Evolutionary conservation across 2,888 invertebrate genomes (phyloP).

Genomic region (Catocala nupta): DNA sequence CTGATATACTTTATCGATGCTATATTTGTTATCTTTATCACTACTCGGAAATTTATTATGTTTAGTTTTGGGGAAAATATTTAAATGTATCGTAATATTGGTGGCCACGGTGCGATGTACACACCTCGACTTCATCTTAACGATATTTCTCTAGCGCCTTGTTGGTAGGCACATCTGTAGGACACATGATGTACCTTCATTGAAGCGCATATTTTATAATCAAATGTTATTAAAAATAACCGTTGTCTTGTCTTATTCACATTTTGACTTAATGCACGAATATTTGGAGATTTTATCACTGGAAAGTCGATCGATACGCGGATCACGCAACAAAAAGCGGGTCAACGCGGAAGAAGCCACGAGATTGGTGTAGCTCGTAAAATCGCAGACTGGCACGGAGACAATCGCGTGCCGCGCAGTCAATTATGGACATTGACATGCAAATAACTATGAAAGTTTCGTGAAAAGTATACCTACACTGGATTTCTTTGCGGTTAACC

Average conservation of each 20-base stretch:
- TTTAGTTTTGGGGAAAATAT: constrained; percentile 1
- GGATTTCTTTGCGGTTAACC: constrained; percentile 12
- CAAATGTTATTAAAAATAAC: background rate
- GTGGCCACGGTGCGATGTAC: constrained; percentile 49
- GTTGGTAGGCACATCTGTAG: constrained; percentile 53
- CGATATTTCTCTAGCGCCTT: constrained; percentile 53
- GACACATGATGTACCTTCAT: constrained; percentile 42
- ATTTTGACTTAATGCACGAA: constrained; percentile 16
- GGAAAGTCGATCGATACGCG: constrained; percentile 30
- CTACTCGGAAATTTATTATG: background rate
- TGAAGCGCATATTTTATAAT: constrained; percentile 38
- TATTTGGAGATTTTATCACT: constrained; percentile 29
- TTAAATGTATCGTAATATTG: constrained; percentile 44
- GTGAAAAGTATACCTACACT: constrained; percentile 28
- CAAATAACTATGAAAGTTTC: constrained; percentile 53
- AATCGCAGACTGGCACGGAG: constrained; percentile 50
- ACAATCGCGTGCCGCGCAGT: constrained; percentile 45
- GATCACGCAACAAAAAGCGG: constrained; percentile 42
- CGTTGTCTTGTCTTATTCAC: constrained; percentile 4
- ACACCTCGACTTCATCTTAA: constrained; percentile 55
- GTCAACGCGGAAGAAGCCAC: constrained; percentile 45
- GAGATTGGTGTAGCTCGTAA: constrained; percentile 42
- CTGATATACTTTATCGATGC: constrained; percentile 12
- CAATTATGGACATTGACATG: constrained; percentile 46
- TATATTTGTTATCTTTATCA: constrained; percentile 16